Evolutionary conservation across 2,113 vertebrate genomes (phyloP).

Genomic region (Phyllostomus discolor): DNA sequence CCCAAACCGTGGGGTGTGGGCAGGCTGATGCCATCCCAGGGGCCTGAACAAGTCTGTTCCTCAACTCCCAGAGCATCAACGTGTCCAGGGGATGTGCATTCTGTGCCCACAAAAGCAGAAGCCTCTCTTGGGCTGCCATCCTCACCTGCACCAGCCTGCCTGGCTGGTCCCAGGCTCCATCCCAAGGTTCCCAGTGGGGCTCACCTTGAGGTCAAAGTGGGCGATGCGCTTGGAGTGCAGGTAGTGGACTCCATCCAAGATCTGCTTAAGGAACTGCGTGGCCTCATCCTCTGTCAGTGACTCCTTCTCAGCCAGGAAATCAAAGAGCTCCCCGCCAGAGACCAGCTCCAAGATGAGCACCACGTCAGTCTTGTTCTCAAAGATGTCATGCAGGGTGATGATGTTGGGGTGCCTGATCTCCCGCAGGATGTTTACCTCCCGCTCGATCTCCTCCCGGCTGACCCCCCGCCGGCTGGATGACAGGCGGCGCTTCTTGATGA

Average conservation of each 20-base stretch:
- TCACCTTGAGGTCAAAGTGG: constrained; percentile 97
- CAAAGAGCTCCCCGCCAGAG: constrained; percentile 94
- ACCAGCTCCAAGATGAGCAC: constrained; percentile 98
- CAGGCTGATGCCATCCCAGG: neutral
- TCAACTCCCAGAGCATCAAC: neutral
- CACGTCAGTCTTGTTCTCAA: constrained; percentile 97
- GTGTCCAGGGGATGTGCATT: too few species aligned
- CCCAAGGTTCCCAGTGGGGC: neutral
- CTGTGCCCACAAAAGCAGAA: neutral
- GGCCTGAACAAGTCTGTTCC: neutral
- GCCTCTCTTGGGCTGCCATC: too few species aligned
- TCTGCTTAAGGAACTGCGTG: constrained; percentile 98
- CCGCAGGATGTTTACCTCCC: constrained; percentile 96
- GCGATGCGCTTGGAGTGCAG: constrained; percentile 96
- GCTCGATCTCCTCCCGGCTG: constrained; percentile 96
- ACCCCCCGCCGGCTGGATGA: constrained; percentile 95
- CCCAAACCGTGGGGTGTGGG: neutral
- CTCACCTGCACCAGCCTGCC: neutral
- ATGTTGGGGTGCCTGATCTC: constrained; percentile 99
- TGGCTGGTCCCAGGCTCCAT: fast-evolving
- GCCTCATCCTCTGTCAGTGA: constrained; percentile 97
- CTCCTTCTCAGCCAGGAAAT: constrained; percentile 98
- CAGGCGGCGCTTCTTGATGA: constrained; percentile 97
- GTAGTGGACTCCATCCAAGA: constrained; percentile 95
- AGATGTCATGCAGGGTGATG: constrained; percentile 97